Evolutionary conservation across 2,888 invertebrate species (phyloP).

Genomic region (Microctonus hyperodae): DNA sequence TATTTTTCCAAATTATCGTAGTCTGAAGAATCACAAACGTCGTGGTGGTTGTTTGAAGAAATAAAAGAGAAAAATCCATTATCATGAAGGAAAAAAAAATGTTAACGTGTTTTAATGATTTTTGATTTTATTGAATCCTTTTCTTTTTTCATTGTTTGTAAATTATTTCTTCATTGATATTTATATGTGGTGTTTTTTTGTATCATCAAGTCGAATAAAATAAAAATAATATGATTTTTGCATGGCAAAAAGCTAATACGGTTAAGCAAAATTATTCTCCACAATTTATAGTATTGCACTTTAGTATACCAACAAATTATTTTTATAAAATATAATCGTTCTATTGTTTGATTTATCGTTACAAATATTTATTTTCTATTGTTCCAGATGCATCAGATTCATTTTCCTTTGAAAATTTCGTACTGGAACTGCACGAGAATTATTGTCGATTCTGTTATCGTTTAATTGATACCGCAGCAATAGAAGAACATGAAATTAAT

Average conservation of each 20-base stretch:
- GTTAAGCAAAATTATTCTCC: not conserved
- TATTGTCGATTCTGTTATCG: conserved; percentile 22
- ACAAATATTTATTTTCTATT: not conserved
- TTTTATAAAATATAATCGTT: not conserved
- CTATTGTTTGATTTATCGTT: not conserved
- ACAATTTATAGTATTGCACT: not conserved
- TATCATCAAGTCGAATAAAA: not conserved
- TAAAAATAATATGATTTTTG: not conserved
- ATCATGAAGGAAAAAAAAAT: not conserved
- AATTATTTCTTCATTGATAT: not conserved
- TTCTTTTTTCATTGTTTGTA: not conserved
- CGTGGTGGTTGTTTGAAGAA: not conserved
- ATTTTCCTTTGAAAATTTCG: not conserved
- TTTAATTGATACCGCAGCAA: not conserved
- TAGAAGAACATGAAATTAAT: not conserved
- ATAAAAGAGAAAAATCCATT: not conserved
- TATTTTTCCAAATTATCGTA: conserved; percentile 9
- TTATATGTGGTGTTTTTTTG: not conserved
- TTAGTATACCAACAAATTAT: not conserved
- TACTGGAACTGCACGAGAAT: not conserved
- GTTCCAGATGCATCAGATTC: conserved; percentile 20
- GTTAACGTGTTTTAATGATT: not conserved
- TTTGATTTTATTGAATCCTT: not conserved
- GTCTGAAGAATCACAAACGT: not conserved
- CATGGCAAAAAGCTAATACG: not conserved